phyloP scores from a whole-genome alignment of 2,113 vertebrate genomes.

The Nicator chloris region DNA sequence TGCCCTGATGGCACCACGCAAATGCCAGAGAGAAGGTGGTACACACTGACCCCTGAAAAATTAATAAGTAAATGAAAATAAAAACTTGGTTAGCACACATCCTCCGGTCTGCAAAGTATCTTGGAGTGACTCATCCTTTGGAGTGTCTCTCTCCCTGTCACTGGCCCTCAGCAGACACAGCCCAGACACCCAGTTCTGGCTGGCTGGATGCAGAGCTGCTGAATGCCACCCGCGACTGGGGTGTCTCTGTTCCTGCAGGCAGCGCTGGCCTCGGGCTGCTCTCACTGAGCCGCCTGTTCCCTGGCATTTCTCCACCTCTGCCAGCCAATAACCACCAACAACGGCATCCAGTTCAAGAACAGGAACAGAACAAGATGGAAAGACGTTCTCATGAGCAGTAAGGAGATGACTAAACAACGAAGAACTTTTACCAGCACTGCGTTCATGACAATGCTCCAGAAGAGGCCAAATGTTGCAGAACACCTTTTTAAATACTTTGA shows the following conservation, averaged over 20 bases:
- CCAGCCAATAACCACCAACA: neutral
- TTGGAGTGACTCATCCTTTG: neutral
- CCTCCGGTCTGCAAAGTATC: neutral
- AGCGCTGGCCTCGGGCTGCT: neutral
- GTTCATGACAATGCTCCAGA: neutral
- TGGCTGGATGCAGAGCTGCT: neutral
- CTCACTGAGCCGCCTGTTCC: fast-evolving
- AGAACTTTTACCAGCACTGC: neutral
- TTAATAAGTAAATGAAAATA: neutral
- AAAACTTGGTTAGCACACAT: neutral
- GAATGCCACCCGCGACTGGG: neutral
- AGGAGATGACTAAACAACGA: neutral
- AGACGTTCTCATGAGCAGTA: neutral
- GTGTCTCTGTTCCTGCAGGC: neutral
- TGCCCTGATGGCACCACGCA: neutral
- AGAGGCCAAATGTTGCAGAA: neutral
- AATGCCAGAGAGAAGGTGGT: neutral
- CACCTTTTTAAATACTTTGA: neutral
- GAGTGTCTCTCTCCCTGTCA: neutral
- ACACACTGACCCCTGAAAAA: neutral
- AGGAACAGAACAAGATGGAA: neutral
- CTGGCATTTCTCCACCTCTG: neutral
- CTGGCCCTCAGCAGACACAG: neutral
- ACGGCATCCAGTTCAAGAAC: neutral
- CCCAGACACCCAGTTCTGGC: neutral